Conservation (phyloP, 2,888 invertebrate species). For the Tortrix viridana region DNA sequence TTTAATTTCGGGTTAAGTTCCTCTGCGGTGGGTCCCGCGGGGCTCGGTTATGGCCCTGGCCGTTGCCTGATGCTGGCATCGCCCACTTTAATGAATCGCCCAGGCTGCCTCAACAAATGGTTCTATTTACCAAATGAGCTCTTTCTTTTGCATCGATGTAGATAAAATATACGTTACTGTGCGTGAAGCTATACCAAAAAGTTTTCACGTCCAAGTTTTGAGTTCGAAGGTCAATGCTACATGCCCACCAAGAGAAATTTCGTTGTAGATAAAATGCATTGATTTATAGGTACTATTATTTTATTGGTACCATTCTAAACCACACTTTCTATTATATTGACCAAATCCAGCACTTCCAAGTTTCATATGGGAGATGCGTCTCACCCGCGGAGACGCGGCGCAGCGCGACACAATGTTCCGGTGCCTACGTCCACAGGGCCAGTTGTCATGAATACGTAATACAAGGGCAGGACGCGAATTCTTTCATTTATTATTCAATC, state of each 20-base stretch:
- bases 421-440: constrained; percentile 44
- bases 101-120: constrained; percentile 26
- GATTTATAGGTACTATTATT: too few species aligned
- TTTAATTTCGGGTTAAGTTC: constrained; percentile 84
- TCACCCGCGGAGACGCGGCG: constrained; percentile 14
- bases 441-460: constrained; percentile 83
- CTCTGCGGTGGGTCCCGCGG: constrained; percentile 73
- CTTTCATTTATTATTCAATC: constrained; percentile 85
- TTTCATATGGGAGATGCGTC: not conserved
- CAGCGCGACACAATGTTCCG: constrained; percentile 27
- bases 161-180: constrained; percentile 10
- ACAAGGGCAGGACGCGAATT: constrained; percentile 82
- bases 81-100: constrained; percentile 32
- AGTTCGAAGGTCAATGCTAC: too few species aligned
- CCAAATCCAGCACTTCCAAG: too few species aligned
- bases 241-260: too few species aligned
- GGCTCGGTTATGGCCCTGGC: constrained; percentile 57
- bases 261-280: too few species aligned
- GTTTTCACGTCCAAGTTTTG: too few species aligned
- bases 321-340: too few species aligned
- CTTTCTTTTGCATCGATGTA: constrained; percentile 5
- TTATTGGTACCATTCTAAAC: too few species aligned
- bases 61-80: constrained; percentile 30
- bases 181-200: too few species aligned
- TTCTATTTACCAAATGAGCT: constrained; percentile 27